A percentile compares a stretch with the other conserved stretches of the same genome.
These are phyloP conservation scores for Rhabdomys pumilio DNA, from an alignment of 2,797 vertebrate genomes.

Conservation along the genomic window DNA sequence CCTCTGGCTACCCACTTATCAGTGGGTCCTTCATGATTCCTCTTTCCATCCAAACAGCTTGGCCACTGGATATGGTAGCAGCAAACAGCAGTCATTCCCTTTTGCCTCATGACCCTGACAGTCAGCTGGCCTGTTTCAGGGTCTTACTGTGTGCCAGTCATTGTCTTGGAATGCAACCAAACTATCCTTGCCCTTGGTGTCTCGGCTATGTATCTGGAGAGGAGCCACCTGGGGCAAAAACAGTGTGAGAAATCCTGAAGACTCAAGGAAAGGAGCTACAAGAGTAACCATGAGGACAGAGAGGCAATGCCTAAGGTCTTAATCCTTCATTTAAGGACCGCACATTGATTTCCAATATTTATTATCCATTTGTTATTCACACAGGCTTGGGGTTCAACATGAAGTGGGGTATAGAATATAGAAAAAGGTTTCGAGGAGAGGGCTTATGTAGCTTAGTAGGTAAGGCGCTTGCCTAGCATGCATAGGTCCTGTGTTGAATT, in stretches of 20 bases:
- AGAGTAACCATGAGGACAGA: not conserved
- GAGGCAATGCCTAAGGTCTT: not conserved
- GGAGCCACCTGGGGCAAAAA: not conserved
- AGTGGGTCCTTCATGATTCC: slow-evolving; percentile 25
- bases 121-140: slow-evolving; percentile 11
- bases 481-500: not conserved
- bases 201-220: not conserved
- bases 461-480: not conserved
- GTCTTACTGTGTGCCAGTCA: not conserved
- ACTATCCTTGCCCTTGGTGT: not conserved
- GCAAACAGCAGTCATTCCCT: slow-evolving; percentile 27
- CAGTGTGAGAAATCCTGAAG: not conserved
- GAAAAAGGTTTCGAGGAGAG: not conserved
- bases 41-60: slow-evolving; percentile 61
- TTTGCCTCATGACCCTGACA: slow-evolving; percentile 57
- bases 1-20: slow-evolving; percentile 48
- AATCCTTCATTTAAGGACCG: not conserved
- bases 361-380: not conserved
- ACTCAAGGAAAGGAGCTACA: not conserved
- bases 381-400: not conserved
- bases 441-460: not conserved
- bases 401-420: not conserved
- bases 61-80: slow-evolving; percentile 7
- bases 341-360: not conserved
- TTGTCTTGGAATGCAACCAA: slow-evolving; percentile 61